Conservation (phyloP, 2,113 vertebrate species). For the Baryphthengus martii region DNA sequence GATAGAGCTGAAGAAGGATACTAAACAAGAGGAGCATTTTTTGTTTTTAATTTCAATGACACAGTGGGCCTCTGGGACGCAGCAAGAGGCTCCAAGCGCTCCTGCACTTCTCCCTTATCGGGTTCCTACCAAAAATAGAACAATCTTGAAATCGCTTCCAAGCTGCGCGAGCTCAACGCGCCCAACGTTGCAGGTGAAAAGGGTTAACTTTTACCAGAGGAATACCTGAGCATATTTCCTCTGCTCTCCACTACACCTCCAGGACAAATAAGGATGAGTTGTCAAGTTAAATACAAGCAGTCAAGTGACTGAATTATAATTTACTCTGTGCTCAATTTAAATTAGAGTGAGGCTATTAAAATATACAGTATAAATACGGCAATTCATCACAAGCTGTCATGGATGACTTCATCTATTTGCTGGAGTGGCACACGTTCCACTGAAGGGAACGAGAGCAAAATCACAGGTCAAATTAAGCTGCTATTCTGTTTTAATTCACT, state of each 20-base stretch:
- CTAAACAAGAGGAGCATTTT: background rate
- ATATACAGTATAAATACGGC: conserved; percentile 90
- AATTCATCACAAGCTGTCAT: conserved; percentile 94
- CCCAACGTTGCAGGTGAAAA: background rate
- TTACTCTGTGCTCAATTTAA: conserved; percentile 90
- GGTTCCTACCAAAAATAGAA: background rate
- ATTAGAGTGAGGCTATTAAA: conserved; percentile 96
- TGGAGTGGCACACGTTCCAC: conserved; percentile 71
- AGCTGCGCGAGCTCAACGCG: background rate
- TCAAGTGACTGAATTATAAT: conserved; percentile 92
- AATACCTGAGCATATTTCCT: conserved; percentile 58
- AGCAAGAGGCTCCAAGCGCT: background rate
- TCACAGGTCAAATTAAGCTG: conserved; percentile 87
- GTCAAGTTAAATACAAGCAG: conserved; percentile 83
- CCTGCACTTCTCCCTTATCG: background rate
- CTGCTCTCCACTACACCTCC: conserved; percentile 67
- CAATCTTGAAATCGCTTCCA: accelerated
- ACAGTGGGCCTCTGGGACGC: background rate
- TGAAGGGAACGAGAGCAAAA: conserved; percentile 78
- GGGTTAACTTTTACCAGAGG: conserved; percentile 48
- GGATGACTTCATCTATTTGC: conserved; percentile 83
- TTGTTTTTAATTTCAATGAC: background rate
- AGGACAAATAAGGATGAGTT: conserved; percentile 77
- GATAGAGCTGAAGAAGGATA: background rate
- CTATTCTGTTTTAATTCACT: conserved; percentile 83